These are phyloP conservation scores for Halcyon smyrnensis DNA, from an alignment of 2,797 vertebrate genomes.

Conservation along the genomic window DNA sequence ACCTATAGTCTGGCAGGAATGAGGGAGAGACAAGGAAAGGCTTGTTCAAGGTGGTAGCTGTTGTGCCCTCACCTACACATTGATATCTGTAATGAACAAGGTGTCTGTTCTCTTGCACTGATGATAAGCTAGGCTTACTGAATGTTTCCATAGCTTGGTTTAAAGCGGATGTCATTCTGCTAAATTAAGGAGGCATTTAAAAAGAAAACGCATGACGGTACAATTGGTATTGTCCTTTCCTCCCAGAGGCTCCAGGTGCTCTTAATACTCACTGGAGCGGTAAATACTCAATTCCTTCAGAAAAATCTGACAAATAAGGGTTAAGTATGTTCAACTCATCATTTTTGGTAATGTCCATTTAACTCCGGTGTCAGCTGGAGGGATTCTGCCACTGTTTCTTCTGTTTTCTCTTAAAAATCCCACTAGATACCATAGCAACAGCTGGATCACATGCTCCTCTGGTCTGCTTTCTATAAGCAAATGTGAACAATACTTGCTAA, in stretches of 20 bases:
- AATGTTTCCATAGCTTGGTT: background rate
- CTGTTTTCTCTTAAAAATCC: conserved; percentile 62
- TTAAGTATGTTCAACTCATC: background rate
- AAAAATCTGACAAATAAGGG: background rate
- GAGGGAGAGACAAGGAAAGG: background rate
- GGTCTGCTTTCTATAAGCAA: conserved; percentile 57
- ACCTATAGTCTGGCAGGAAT: background rate
- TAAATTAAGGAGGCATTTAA: background rate
- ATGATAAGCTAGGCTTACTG: background rate
- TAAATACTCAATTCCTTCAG: background rate
- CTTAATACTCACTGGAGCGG: background rate
- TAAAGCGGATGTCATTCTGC: background rate
- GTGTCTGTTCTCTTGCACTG: background rate
- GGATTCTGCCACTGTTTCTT: conserved; percentile 13
- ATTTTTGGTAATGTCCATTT: conserved; percentile 32
- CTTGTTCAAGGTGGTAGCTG: background rate
- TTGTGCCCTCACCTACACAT: background rate
- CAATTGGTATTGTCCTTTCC: background rate
- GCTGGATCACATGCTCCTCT: conserved; percentile 57
- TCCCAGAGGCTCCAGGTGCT: background rate
- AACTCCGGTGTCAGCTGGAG: conserved; percentile 49
- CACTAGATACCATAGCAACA: conserved; percentile 74
- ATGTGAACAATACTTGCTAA: conserved; percentile 70
- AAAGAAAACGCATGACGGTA: background rate
- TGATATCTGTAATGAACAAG: background rate